Percentiles rank a stretch among this genome's conserved stretches.
These are phyloP conservation scores for Eurypyga helias DNA, from an alignment of 2,113 vertebrate species.

Conservation along the genomic window DNA sequence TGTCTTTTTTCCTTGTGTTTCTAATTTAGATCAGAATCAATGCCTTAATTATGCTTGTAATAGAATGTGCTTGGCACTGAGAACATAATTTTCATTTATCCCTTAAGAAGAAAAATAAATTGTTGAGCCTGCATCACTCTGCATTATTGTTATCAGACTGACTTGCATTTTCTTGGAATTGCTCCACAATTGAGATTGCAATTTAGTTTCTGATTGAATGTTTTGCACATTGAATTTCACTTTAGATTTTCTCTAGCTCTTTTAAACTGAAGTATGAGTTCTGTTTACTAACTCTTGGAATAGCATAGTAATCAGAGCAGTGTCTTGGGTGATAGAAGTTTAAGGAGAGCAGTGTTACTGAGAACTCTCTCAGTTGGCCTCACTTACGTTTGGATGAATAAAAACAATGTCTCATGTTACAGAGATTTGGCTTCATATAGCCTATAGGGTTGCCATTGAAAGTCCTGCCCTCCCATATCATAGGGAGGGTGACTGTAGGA, in stretches of 20 bases:
- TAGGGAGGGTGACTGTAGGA: neutral
- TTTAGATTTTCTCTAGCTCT: constrained; percentile 42
- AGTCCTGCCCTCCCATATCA: neutral
- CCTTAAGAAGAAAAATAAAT: constrained; percentile 18
- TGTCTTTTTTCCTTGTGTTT: neutral
- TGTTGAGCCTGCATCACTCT: neutral
- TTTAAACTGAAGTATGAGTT: neutral
- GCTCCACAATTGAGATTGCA: constrained; percentile 28
- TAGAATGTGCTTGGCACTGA: neutral
- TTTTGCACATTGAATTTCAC: constrained; percentile 56
- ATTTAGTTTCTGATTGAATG: constrained; percentile 55
- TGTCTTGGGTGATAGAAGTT: neutral
- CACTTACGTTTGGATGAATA: neutral
- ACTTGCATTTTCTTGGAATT: constrained; percentile 54
- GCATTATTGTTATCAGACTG: constrained; percentile 9
- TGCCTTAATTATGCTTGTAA: constrained; percentile 25
- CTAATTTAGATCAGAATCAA: constrained; percentile 17
- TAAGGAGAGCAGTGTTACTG: neutral
- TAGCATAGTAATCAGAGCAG: neutral
- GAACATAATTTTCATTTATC: constrained; percentile 41
- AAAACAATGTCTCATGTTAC: neutral
- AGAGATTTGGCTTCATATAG: neutral
- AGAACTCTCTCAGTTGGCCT: neutral
- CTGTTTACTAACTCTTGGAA: neutral
- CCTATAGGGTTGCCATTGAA: neutral